Percentiles rank a stretch among this genome's conserved stretches.
Evolutionary conservation across 2,797 vertebrate species (phyloP).

Genomic region (Lophius americanus): DNA sequence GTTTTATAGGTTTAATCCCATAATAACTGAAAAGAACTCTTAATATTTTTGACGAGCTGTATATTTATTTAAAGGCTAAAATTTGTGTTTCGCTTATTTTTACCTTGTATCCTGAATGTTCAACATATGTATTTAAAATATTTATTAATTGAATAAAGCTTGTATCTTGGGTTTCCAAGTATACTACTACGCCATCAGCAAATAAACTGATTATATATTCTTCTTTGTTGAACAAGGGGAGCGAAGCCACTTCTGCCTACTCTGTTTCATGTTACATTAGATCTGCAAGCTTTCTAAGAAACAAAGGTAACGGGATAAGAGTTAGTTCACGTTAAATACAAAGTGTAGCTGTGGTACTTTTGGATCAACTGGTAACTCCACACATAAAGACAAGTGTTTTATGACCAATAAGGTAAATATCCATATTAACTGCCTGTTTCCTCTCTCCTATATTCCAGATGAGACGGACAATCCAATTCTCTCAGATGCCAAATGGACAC

Average conservation of each 20-base stretch:
- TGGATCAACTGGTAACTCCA: not conserved
- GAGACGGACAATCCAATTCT: constrained; percentile 89
- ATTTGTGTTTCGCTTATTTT: too few relatives aligned
- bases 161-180: too few relatives aligned
- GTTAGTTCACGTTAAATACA: not conserved
- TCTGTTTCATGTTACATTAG: constrained; percentile 10
- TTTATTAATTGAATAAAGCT: too few relatives aligned
- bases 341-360: not conserved
- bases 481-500: constrained; percentile 93
- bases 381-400: not conserved
- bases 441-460: constrained; percentile 78
- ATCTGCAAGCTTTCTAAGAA: not conserved
- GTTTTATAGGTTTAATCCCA: too few relatives aligned
- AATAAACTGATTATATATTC: too few relatives aligned
- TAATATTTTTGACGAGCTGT: too few relatives aligned
- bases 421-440: constrained; percentile 41
- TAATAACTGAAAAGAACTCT: too few relatives aligned
- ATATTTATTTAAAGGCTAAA: too few relatives aligned
- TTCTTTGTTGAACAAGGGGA: too few relatives aligned
- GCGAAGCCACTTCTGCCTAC: not conserved
- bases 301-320: not conserved
- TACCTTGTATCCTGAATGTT: too few relatives aligned
- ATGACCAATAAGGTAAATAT: not conserved
- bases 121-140: too few relatives aligned
- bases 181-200: too few relatives aligned